Conservation (phyloP, 37 sponge, comb jelly and placozoan species). For the Chondrilla cf. caribensis region DNA sequence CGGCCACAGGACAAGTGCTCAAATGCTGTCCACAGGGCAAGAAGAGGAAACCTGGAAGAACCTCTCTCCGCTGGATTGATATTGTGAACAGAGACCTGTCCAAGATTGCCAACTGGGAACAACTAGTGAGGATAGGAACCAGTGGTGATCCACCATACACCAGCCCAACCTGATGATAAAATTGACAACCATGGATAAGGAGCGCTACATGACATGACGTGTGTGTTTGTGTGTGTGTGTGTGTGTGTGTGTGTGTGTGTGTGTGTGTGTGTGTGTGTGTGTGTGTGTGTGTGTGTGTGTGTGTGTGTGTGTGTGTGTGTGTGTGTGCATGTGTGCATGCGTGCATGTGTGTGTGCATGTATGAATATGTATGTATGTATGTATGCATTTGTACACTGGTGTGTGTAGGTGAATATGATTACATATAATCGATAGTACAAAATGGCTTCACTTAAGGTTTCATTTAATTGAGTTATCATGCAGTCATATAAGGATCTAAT, state of each 20-base stretch:
- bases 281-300: conserved; percentile 2
- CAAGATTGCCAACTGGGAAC: conserved; percentile 18
- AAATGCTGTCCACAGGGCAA: background rate
- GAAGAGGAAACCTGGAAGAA: conserved; percentile 2
- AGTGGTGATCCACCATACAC: too few relatives aligned
- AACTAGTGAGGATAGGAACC: too few relatives aligned
- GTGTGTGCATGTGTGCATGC: background rate
- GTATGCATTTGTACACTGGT: background rate
- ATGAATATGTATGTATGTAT: background rate
- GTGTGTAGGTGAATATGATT: too few relatives aligned
- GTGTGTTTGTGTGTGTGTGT: conserved; percentile 14
- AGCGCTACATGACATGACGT: too few relatives aligned
- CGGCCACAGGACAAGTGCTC: background rate
- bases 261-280: too few relatives aligned
- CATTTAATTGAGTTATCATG: too few relatives aligned
- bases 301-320: conserved; percentile 19
- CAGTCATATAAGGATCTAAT: too few relatives aligned
- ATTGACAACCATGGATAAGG: too few relatives aligned
- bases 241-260: conserved; percentile 3
- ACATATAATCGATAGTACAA: too few relatives aligned
- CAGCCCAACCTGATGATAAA: background rate
- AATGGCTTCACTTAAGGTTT: too few relatives aligned
- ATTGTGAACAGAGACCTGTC: conserved; percentile 14
- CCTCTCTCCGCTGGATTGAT: conserved; percentile 3
- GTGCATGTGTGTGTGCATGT: background rate